Evolutionary conservation across 2,888 invertebrate species (phyloP).

Genomic region (Tetropium fuscum): DNA sequence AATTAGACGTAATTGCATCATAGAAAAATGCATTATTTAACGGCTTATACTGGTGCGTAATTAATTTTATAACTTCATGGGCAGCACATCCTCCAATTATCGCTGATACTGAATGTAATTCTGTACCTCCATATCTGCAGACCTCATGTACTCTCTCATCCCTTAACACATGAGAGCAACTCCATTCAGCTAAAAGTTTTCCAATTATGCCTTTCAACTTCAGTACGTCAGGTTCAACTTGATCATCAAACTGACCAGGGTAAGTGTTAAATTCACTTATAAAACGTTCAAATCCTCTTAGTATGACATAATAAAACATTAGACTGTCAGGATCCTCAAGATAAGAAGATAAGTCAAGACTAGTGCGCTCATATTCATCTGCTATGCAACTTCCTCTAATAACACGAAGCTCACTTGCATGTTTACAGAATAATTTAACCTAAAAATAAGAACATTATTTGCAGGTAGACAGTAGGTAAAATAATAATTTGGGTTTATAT

Average conservation of each 20-base stretch:
- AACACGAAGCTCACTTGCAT: conserved; percentile 84
- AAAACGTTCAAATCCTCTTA: conserved; percentile 93
- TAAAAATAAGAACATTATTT: conserved; percentile 29
- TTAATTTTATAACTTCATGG: conserved; percentile 95
- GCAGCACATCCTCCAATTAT: conserved; percentile 90
- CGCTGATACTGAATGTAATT: conserved; percentile 94
- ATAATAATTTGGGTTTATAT: no score
- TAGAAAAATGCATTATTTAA: conserved; percentile 96
- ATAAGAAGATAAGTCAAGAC: conserved; percentile 60
- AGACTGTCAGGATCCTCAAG: conserved; percentile 86
- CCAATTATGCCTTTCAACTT: conserved; percentile 79
- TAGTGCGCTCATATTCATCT: conserved; percentile 78
- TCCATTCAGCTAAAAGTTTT: conserved; percentile 88
- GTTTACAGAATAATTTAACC: conserved; percentile 89
- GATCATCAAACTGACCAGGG: conserved; percentile 87
- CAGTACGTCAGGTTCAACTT: conserved; percentile 87
- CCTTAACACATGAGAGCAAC: conserved; percentile 78
- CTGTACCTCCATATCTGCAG: conserved; percentile 82
- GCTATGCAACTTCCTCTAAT: conserved; percentile 83
- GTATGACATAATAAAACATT: conserved; percentile 89
- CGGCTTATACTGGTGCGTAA: conserved; percentile 96
- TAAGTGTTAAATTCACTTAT: conserved; percentile 88
- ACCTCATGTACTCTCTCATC: conserved; percentile 97
- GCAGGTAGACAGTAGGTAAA: not conserved
- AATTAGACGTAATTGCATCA: conserved; percentile 91